Evolutionary conservation across 2,113 vertebrate genomes (phyloP).

Genomic region (Cariama cristata): DNA sequence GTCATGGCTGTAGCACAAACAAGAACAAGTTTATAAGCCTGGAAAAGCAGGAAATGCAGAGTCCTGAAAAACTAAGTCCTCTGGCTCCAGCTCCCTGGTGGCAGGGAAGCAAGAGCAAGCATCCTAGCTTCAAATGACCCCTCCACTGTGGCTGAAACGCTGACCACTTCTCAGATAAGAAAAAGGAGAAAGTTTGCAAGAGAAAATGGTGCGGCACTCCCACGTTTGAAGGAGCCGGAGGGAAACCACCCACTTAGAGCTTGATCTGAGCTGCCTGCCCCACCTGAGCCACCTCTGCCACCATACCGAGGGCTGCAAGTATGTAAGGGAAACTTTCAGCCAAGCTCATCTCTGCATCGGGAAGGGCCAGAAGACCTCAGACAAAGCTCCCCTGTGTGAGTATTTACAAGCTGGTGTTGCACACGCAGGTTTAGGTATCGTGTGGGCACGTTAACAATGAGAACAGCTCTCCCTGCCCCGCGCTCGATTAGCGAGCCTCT

Average conservation of each 20-base stretch:
- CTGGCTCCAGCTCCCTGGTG: neutral
- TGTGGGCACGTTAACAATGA: fast-evolving
- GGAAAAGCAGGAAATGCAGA: neutral
- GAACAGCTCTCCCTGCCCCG: neutral
- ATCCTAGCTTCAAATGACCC: neutral
- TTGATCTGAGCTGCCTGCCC: neutral
- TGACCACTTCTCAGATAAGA: neutral
- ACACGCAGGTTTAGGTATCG: fast-evolving
- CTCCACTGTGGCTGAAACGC: fast-evolving
- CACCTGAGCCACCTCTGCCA: neutral
- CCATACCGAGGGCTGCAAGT: fast-evolving
- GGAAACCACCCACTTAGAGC: neutral
- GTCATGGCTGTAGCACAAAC: slow-evolving; percentile 63
- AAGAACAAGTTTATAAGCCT: fast-evolving
- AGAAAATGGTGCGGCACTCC: fast-evolving
- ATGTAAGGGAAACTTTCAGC: fast-evolving
- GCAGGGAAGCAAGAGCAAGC: neutral
- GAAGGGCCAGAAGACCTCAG: neutral
- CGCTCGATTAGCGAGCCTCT: neutral
- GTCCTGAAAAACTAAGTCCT: fast-evolving
- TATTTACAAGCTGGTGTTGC: neutral
- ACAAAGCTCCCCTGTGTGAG: fast-evolving
- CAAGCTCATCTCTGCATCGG: neutral
- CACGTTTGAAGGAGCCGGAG: fast-evolving
- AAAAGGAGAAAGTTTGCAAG: neutral